Evolutionary conservation across 2,797 vertebrate genomes (phyloP).

Genomic region (Pitangus sulphuratus): DNA sequence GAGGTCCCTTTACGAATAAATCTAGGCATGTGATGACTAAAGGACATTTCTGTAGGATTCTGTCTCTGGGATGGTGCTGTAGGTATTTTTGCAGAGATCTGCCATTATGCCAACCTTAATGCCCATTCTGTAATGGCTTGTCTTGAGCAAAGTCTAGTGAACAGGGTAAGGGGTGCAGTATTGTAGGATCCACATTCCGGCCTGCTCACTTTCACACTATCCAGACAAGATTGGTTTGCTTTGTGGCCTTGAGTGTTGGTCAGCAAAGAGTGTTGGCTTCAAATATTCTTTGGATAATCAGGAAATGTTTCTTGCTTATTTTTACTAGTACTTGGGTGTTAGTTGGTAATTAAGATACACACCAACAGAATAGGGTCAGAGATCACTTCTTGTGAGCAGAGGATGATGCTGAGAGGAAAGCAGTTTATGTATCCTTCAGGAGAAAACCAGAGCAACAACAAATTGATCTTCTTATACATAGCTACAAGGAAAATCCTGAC

Average conservation of each 20-base stretch:
- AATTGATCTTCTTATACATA: not conserved
- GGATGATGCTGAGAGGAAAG: not conserved
- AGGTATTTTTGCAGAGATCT: not conserved
- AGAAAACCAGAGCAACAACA: not conserved
- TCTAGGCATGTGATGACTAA: not conserved
- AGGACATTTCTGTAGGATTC: not conserved
- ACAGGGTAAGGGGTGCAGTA: not conserved
- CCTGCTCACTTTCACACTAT: not conserved
- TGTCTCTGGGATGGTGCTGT: fast-evolving
- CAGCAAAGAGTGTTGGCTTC: not conserved
- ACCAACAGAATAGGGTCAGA: not conserved
- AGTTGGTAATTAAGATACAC: not conserved
- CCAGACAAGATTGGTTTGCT: not conserved
- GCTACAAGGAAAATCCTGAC: not conserved
- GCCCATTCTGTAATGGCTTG: not conserved
- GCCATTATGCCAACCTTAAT: not conserved
- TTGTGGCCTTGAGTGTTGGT: not conserved
- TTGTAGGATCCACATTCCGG: not conserved
- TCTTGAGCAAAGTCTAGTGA: not conserved
- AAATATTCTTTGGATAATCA: not conserved
- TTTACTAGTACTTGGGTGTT: not conserved
- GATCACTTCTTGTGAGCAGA: not conserved
- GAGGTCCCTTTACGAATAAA: not conserved
- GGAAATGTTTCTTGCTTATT: not conserved
- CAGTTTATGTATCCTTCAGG: not conserved